Evolutionary conservation across 1,140 invertebrate genomes (phyloP).

Genomic region (Neodiprion fabricii): DNA sequence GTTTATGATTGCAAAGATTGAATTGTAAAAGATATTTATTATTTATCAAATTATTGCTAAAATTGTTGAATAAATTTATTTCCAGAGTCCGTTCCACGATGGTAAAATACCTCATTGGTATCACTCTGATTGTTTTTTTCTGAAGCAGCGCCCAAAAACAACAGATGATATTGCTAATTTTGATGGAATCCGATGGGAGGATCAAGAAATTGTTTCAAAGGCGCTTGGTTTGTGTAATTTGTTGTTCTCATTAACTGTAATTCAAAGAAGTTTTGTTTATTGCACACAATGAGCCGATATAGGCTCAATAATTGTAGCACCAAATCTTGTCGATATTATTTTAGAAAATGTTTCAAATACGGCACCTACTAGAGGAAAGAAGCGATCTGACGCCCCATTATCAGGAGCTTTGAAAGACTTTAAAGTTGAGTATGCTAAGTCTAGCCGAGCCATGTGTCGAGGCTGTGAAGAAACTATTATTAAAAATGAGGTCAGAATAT

Average conservation of each 20-base stretch:
- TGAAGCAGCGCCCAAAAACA: conserved; percentile 76
- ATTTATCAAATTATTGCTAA: too few species aligned
- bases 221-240: conserved; percentile 68
- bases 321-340: background rate
- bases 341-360: conserved; percentile 24
- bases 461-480: conserved; percentile 88
- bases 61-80: conserved; percentile 26
- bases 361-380: conserved; percentile 51
- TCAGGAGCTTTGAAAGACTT: conserved; percentile 65
- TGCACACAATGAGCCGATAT: conserved; percentile 11
- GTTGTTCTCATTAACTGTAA: conserved; percentile 15
- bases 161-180: conserved; percentile 85
- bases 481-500: conserved; percentile 83
- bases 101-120: conserved; percentile 90
- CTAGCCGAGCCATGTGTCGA: conserved; percentile 78
- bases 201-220: conserved; percentile 84
- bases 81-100: conserved; percentile 89
- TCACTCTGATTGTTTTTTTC: conserved; percentile 90
- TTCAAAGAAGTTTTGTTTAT: conserved; percentile 20
- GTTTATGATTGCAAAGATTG: too few species aligned
- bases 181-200: conserved; percentile 82
- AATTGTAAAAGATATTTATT: too few species aligned
- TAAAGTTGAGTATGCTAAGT: conserved; percentile 88
- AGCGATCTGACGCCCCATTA: conserved; percentile 46
- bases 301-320: conserved; percentile 10